phyloP scores from a whole-genome alignment of 2,797 vertebrate species.

The Gymnoscopelus microlampas region DNA sequence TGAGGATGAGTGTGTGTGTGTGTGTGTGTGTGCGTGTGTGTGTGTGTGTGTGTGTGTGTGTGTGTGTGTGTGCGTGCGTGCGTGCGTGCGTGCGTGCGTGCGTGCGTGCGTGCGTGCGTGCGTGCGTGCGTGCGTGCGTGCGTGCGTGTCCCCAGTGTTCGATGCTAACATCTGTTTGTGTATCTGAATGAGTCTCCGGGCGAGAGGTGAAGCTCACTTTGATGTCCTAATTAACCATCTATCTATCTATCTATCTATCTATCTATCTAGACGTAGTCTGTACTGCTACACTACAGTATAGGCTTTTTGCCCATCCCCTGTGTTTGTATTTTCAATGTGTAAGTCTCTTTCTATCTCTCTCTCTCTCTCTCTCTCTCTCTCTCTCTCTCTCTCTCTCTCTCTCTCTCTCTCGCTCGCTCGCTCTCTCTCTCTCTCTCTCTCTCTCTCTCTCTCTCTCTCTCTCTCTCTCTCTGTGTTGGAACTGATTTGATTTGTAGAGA shows the following conservation, averaged over 20 bases:
- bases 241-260: constrained; percentile 22
- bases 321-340: too few relatives aligned
- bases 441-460: background rate
- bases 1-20: background rate
- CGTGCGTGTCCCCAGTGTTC: constrained; percentile 50
- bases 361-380: constrained; percentile 32
- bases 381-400: constrained; percentile 39
- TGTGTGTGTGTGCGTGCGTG: constrained; percentile 11
- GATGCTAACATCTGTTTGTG: constrained; percentile 68
- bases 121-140: constrained; percentile 17
- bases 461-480: background rate
- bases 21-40: background rate
- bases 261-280: background rate
- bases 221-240: constrained; percentile 65
- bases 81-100: constrained; percentile 5
- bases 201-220: constrained; percentile 61
- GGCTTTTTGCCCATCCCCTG: too few relatives aligned
- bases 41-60: background rate
- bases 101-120: constrained; percentile 12
- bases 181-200: constrained; percentile 60
- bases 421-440: background rate
- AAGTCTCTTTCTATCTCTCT: constrained; percentile 36
- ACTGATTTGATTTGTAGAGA: background rate
- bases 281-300: too few relatives aligned
- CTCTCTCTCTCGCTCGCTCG: constrained; percentile 16